These are phyloP conservation scores for Ochotona curzoniae DNA, from an alignment of 2,113 vertebrate genomes.

Conservation along the genomic window DNA sequence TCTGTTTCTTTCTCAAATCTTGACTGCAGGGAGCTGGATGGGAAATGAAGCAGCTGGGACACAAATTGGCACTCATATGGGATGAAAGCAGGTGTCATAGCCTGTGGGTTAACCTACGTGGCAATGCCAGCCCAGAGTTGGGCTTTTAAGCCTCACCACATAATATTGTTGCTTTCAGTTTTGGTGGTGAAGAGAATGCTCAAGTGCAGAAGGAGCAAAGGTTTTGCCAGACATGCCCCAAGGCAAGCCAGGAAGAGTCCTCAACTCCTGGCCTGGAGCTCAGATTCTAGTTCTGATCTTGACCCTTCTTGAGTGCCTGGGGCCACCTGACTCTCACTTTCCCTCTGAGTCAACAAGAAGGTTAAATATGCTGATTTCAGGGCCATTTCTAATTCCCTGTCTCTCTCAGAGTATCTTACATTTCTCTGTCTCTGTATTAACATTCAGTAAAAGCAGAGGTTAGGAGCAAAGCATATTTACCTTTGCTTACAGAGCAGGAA, in stretches of 20 bases:
- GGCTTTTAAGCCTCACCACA: neutral
- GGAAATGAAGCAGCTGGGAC: too few species aligned
- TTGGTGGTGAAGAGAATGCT: neutral
- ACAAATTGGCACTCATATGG: too few species aligned
- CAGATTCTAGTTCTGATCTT: neutral
- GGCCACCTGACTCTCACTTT: neutral
- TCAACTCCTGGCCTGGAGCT: neutral
- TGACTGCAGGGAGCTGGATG: too few species aligned
- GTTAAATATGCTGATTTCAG: neutral
- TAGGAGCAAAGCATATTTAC: too few species aligned
- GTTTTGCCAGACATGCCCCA: neutral
- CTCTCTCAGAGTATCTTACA: neutral
- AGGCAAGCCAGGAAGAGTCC: neutral
- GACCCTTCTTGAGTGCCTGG: neutral
- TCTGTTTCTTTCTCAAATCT: constrained; percentile 15
- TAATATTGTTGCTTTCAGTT: neutral
- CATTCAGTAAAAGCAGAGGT: too few species aligned
- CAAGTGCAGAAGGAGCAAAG: neutral
- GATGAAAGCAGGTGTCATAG: too few species aligned
- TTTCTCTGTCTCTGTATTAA: neutral
- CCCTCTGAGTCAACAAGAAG: neutral
- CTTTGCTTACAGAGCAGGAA: neutral
- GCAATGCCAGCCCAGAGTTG: neutral
- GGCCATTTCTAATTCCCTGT: neutral
- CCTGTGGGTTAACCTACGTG: too few species aligned